phyloP scores from a whole-genome alignment of 2,797 vertebrate genomes.

The Danio albolineatus region DNA sequence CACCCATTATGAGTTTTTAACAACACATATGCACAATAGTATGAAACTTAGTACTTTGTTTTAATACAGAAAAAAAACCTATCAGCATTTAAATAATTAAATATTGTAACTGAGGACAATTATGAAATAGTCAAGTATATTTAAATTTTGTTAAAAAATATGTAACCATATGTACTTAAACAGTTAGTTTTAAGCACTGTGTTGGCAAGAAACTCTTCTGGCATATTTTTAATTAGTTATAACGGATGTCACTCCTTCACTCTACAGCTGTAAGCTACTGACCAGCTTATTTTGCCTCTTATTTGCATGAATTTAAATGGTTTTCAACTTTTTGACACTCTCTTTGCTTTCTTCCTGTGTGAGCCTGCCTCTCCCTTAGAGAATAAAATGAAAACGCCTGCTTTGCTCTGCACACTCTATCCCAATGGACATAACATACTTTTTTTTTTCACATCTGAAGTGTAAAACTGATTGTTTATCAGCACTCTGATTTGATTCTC shows the following conservation, averaged over 20 bases:
- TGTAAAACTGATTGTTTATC: slow-evolving; percentile 10
- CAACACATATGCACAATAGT: too few species aligned
- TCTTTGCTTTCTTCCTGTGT: not conserved
- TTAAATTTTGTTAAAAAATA: too few species aligned
- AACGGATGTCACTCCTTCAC: not conserved
- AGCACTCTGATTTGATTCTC: not conserved
- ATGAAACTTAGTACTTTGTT: too few species aligned
- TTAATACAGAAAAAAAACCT: too few species aligned
- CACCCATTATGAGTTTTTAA: too few species aligned
- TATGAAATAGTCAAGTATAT: too few species aligned
- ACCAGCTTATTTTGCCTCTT: not conserved
- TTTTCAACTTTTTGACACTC: not conserved
- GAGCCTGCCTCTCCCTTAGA: not conserved
- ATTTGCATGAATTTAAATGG: not conserved
- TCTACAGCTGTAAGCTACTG: not conserved
- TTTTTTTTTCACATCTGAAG: not conserved
- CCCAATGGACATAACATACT: not conserved
- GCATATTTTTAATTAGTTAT: not conserved
- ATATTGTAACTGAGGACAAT: too few species aligned
- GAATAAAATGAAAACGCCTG: not conserved
- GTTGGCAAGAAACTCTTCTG: not conserved
- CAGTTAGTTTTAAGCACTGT: not conserved
- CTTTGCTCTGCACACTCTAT: not conserved
- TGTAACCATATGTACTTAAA: not conserved
- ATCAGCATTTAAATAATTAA: too few species aligned